Base-by-base conservation (phyloP, 1,140 invertebrate species). In the Delia radicum region DNA sequence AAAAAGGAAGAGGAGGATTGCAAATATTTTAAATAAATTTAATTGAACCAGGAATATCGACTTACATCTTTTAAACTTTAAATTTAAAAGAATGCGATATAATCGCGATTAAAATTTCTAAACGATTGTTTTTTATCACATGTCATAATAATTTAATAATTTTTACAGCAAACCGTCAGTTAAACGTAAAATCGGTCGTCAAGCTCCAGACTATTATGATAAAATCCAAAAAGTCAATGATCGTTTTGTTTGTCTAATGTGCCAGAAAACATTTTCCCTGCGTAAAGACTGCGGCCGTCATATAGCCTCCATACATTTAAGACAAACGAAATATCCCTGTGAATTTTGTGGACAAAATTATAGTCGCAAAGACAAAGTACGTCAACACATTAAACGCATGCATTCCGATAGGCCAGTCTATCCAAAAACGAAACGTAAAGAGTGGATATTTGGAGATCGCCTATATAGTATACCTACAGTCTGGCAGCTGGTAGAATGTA, bases 191-290 rank as follows among this genome's bases (percentile, higher is more conserved):
- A 33, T 21, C 3, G 65, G 65, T 21, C 65, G 65, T 2, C 29
- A 69, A 33, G 65, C 65, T 7, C 65, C 65, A 10, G 65, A 69
- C 10, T 69, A 69, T 37, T 69, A 28, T 33, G 65, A 69, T 33
- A 69, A 69, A 69, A 69, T 69, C 18, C 7, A 37, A 24, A 31
- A 69, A n/a, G 29, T 69, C n/a, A 33, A 69, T 13, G 65, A 69
- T 8, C 21, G 65, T 33, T 69, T 69, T 21, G 65, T 33, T 0
- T 69, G 65, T 24, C 10, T 26, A 15, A 69, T 69, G 31, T 84
- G 82, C 21, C 78, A 77, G 1, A 84, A 84, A 42, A 79, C 78
- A 0, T 84, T 84, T 69, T 81, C 81, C 4, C 82, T 81, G 82
- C 73, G 76, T 31, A 80, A 82, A 0, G 82, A 84, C 65, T 79